Evolutionary conservation across 2,888 invertebrate species (phyloP), one percentile per base, ranked within the genome.

Genomic region (Tenthredo distinguenda): DNA sequence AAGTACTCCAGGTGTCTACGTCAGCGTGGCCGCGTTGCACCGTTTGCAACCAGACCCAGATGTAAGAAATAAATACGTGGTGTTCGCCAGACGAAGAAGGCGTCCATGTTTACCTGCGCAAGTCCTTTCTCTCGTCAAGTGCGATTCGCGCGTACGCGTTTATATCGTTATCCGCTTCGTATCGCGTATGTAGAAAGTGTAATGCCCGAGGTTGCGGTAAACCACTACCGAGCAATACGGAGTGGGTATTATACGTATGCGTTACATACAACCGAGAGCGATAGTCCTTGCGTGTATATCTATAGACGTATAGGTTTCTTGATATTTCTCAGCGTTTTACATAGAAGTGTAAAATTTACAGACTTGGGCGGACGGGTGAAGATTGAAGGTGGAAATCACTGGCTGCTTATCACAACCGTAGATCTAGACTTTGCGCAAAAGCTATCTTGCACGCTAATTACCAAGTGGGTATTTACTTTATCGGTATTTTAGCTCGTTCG

Each of bases 111-210:
- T 74, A 74, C 74, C 62, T 21, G 21, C 12, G 62, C 62, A 40
- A 62, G 40, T 83, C 68, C 68, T 83, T 83, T 83, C 83, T 83
- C 83, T 83, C 83, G 83, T 83, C 83, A 83, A 83, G 31, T 83
- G 83, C 83, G 68, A 83, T 74, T 34, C 58, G 10, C 37, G 81
- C 18, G 81, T 81, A 62, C 62, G 58, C 40, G 58, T 10, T 37
- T 74, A 55, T n/a, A 55, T 47, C 50, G 77, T 55, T 77, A 55
- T 77, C 77, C 50, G 77, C 9, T 31, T 55, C 31, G 77, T 40
- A 81, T 81, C 81, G 81, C 62, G 62, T 40, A 81, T 81, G 81
- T 81, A 81, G 81, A 81, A 81, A 81, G 81, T 81, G 37, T 62
- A 62, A 40, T 26, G 58, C 62, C 40, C 40, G 81, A 81, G 81